Evolutionary conservation across 2,113 vertebrate species (phyloP), one percentile per base, ranked within the genome.

Genomic region (Bubo blakistoni): DNA sequence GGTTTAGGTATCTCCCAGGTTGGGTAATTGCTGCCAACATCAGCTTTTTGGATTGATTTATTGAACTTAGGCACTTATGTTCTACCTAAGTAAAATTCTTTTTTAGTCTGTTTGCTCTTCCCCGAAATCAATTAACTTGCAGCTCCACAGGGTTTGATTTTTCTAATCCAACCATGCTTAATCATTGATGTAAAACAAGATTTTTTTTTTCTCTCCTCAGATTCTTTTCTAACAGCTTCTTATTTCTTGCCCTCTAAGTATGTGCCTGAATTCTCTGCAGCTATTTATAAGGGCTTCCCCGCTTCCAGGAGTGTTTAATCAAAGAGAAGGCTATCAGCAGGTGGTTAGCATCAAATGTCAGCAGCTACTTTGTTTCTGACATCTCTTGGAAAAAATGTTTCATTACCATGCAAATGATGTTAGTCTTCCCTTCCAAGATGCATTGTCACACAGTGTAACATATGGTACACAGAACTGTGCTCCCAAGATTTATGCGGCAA

Each of bases 401-500:
- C 70, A 94, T 97, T 96, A 92, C 73, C 77, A 89, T 92, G 86
- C 93, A 94, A 94, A 96, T 84, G 26, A 92, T 66, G 82, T 72
- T 91, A 85, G 44, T 42, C 46, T 88, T 84, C 66, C 70, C 83
- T 93, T 87, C 62, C 57, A 89, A 94, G 74, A 73, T 62, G 59
- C 69, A 29, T 25, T 92, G 77, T 94, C 86, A 86, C 77, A 71
- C 11, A 1, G 36, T 36, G 26, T 73, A 90, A 66, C 84, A 91
- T 52, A 61, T n/a, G 86, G 55, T 54, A 66, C 54, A 58, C 40
- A 72, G 40, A 84, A 80, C 0, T 76, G 26, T 52, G 72, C 72
- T 85, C 87, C 52, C 62, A 72, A 76, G 81, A 59, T 86, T 81
- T 70, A 74, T 77, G 65, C 9, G 19, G 79, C 51, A 76, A 42